Evolutionary conservation across 2,888 invertebrate species (phyloP), one percentile per base, ranked within the genome.

Genomic region (Lasioglossum pauxillum): DNA sequence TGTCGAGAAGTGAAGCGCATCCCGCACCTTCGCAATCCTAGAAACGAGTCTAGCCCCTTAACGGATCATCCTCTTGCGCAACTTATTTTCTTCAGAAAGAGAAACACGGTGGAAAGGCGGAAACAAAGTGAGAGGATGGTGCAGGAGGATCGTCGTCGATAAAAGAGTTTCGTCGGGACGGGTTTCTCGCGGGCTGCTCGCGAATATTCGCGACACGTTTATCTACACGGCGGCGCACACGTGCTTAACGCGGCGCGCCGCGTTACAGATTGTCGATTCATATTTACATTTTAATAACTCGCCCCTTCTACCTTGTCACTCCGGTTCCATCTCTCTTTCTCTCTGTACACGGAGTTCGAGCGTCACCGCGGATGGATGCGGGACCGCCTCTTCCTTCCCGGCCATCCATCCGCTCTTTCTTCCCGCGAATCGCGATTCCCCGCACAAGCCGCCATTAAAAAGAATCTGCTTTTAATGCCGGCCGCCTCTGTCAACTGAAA

Each of bases 271-370:
- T 91, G 91, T 91, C 92, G 91, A 92, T 92, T 90, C 89, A 85
- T 92, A 92, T 92, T 92, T 92, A 92, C 92, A 92, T 92, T 92
- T 92, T 92, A 92, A 92, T 92, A 92, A 92, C 91, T 89, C 92
- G 87, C 88, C 90, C 85, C 89, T 87, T 85, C 85, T 83, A 87
- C 89, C 86, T 88, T 82, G 88, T 86, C 86, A 75, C 89, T 87
- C 87, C 76, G 80, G 80, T 78, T 53, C 78, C 53, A n/a, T 53
- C 53, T 53, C 53, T n/a, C 53, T n/a, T 53, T 53, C 53, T 53
- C 53, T 35, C 76, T 73, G 80, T 57, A 75, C 27, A 64, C 76
- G 76, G 46, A 69, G n/a, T 73, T 60, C 82, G 41, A 80, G 64
- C 57, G 23, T 69, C 41, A 38, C 38, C 69, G 41, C 38, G 69